Percentiles rank a stretch among this genome's conserved stretches.
Conservation (phyloP, 1,140 invertebrate genomes). For the Proctacanthus coquilletti region DNA sequence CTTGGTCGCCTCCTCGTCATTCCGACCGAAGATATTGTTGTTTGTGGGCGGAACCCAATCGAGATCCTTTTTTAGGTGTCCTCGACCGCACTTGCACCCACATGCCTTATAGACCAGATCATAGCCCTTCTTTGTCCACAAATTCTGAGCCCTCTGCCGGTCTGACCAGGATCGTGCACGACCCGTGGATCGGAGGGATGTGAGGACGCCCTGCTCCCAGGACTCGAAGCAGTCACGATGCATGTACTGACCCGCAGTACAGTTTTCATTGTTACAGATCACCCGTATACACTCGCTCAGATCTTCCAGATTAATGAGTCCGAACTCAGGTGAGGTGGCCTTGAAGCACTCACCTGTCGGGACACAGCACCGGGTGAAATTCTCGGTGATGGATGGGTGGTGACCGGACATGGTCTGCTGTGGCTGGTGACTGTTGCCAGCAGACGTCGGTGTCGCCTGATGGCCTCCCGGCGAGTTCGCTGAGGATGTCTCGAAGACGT, state of each 20-base stretch:
- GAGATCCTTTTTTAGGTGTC: slow-evolving; percentile 85
- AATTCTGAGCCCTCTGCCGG: slow-evolving; percentile 79
- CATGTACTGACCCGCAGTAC: slow-evolving; percentile 77
- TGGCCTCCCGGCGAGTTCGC: slow-evolving; percentile 3
- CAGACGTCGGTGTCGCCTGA: slow-evolving; percentile 9
- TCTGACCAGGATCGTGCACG: slow-evolving; percentile 87
- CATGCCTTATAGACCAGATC: slow-evolving; percentile 84
- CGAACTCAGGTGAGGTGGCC: slow-evolving; percentile 36
- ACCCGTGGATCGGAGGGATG: slow-evolving; percentile 76
- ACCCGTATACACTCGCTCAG: slow-evolving; percentile 70
- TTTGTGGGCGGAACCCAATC: slow-evolving; percentile 59
- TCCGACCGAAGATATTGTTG: slow-evolving; percentile 24
- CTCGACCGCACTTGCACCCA: slow-evolving; percentile 72
- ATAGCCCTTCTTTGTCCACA: slow-evolving; percentile 96
- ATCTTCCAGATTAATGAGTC: slow-evolving; percentile 52
- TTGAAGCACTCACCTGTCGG: slow-evolving; percentile 62
- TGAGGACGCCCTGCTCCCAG: slow-evolving; percentile 79
- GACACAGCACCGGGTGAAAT: slow-evolving; percentile 52
- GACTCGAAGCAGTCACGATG: slow-evolving; percentile 87
- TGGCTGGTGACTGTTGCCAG: slow-evolving; percentile 10
- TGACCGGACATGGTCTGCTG: too few relatives aligned
- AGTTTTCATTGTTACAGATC: slow-evolving; percentile 90
- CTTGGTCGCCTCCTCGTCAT: slow-evolving; percentile 41
- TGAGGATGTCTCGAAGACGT: slow-evolving; percentile 3
- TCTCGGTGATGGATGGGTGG: too few relatives aligned